Conservation (phyloP, 2,888 invertebrate genomes). For the Hirtodrosophila histrioides region DNA sequence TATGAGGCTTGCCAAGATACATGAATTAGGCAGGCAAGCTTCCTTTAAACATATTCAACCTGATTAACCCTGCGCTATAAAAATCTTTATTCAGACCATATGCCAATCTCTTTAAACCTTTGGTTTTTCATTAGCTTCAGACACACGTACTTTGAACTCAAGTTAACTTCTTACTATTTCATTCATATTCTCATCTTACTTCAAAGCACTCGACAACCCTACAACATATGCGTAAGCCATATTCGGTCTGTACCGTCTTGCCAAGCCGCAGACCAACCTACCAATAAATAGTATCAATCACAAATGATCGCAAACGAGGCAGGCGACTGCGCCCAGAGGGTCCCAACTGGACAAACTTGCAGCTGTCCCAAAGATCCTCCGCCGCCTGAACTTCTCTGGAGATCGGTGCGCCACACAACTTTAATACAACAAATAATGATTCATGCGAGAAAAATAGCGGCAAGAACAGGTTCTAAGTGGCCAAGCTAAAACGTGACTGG, state of each 20-base stretch:
- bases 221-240: constrained; percentile 55
- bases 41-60: too few relatives aligned
- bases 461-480: constrained; percentile 68
- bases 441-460: constrained; percentile 77
- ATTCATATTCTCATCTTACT: background rate
- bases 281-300: constrained; percentile 78
- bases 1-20: constrained; percentile 5
- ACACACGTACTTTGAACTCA: too few relatives aligned
- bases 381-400: constrained; percentile 1
- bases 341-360: constrained; percentile 68
- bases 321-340: constrained; percentile 69
- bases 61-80: too few relatives aligned
- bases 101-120: too few relatives aligned
- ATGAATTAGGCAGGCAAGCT: too few relatives aligned
- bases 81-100: too few relatives aligned
- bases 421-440: constrained; percentile 75
- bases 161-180: background rate
- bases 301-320: constrained; percentile 74
- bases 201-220: constrained; percentile 56
- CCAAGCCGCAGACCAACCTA: constrained; percentile 53
- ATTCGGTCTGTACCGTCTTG: constrained; percentile 26
- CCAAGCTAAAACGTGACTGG: constrained; percentile 55
- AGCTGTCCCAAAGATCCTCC: constrained; percentile 58
- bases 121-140: too few relatives aligned
- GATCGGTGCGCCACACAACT: constrained; percentile 16